Conservation (phyloP, 2,797 vertebrate species). For the Eurystomus glaucurus region DNA sequence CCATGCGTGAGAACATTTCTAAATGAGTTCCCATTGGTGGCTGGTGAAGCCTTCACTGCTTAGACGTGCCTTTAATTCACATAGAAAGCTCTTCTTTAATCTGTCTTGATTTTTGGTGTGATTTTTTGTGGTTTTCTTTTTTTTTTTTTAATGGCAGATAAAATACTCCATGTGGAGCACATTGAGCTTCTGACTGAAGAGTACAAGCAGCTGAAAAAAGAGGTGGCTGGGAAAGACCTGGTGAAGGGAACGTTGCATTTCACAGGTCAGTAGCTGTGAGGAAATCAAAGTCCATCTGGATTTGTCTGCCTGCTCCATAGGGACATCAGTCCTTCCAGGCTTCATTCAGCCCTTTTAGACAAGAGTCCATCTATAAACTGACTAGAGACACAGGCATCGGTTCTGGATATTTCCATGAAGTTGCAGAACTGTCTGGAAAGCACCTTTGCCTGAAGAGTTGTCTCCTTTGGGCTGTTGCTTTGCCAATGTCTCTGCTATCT, state of each 20-base stretch:
- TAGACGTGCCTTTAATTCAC: not conserved
- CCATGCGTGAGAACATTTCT: not conserved
- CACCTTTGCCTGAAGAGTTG: not conserved
- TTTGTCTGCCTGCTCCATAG: not conserved
- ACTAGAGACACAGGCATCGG: not conserved
- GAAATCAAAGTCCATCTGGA: not conserved
- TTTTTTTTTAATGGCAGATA: conserved; percentile 72
- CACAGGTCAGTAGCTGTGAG: conserved; percentile 85
- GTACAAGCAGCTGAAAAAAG: conserved; percentile 90
- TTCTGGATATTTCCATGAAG: not conserved
- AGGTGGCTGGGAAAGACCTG: conserved; percentile 88
- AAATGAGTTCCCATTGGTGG: not conserved
- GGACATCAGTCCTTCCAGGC: not conserved
- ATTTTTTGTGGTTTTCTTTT: no score
- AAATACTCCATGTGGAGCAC: conserved; percentile 93
- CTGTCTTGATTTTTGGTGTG: not conserved
- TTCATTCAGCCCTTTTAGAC: not conserved
- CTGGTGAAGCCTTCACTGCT: not conserved
- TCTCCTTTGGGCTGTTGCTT: not conserved
- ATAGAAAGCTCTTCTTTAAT: not conserved
- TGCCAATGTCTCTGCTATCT: not conserved
- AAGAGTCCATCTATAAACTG: not conserved
- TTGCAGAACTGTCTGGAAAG: not conserved
- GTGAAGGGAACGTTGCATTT: conserved; percentile 93
- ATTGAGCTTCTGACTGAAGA: conserved; percentile 93